phyloP scores from a whole-genome alignment of 2,888 invertebrate species.

The Serrognathus titanus region DNA sequence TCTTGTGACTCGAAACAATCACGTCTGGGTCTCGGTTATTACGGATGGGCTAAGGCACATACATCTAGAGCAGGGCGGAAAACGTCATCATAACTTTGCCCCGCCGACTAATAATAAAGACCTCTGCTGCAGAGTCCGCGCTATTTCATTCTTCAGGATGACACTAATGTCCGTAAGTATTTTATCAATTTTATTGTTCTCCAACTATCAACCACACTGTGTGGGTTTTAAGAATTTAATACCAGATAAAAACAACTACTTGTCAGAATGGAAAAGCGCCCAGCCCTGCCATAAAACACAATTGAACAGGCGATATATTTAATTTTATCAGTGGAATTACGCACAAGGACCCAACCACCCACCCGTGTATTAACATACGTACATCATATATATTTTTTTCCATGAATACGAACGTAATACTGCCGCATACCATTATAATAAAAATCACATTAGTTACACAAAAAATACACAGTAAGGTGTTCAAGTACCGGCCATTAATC shows the following conservation, averaged over 20 bases:
- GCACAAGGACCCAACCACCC: too few relatives aligned
- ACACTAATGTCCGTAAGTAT: conserved; percentile 47
- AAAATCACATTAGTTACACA: too few relatives aligned
- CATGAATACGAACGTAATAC: too few relatives aligned
- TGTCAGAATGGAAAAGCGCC: neutral
- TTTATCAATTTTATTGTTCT: conserved; percentile 48
- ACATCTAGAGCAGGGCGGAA: conserved; percentile 30
- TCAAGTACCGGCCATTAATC: too few relatives aligned
- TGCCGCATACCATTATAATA: too few relatives aligned
- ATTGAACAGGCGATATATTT: neutral
- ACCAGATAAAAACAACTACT: conserved; percentile 13
- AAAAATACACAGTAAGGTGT: too few relatives aligned
- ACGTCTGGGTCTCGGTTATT: conserved; percentile 30
- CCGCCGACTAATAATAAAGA: conserved; percentile 43
- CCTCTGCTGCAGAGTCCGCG: conserved; percentile 31
- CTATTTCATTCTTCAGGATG: conserved; percentile 43
- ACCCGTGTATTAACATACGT: too few relatives aligned
- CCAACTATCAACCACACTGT: conserved; percentile 38
- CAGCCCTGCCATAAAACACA: neutral
- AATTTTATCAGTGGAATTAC: neutral
- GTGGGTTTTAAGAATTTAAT: conserved; percentile 18
- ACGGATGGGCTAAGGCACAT: conserved; percentile 29
- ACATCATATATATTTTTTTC: too few relatives aligned
- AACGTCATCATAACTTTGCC: conserved; percentile 36
- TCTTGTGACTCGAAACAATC: conserved; percentile 38